Evolutionary conservation across 2,888 invertebrate species (phyloP), one percentile per base, ranked within the genome.

Genomic region (Eugnorisma glareosa): DNA sequence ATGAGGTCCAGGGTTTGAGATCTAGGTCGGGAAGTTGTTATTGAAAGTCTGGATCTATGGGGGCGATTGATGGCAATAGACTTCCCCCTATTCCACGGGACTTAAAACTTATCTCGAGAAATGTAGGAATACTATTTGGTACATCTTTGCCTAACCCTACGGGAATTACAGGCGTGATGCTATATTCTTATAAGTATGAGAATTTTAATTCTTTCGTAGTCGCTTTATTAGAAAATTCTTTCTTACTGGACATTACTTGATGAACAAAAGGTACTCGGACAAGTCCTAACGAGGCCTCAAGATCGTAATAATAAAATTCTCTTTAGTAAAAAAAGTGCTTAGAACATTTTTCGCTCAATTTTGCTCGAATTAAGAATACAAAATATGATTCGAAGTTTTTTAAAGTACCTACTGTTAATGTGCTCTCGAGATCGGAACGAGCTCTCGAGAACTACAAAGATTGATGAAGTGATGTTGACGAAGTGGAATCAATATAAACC

Each of bases 391-490:
- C 28, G 8, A 64, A 64, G 43, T 73, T 77, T 77, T 61, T 57
- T 40, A 35, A 74, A 72, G 85, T 71, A 59, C 59, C 31, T 59
- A 31, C 67, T 63, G 67, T 48, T 76, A 78, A 84, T 79, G 77
- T 73, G 73, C 73, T 76, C 13, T 48, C 57, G 51, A 73, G 70
- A 73, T 77, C 24, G 67, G 57, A 71, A 40, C 69, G 18, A 74
- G 76, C 69, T 81, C 61, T 68, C 68, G n/a, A 73, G 68, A 66
- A 73, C 71, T 75, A 31, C 57, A 61, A 63, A 82, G 79, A 87
- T 86, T 87, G 79, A 87, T 86, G 84, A 79, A 83, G 59, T 51
- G 73, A 72, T 73, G 77, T 81, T 81, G 79, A 86, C 84, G 79
- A 71, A 79, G 85, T 83, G 63, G 61, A 83, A 83, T 79, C 76